Evolutionary conservation across 2,113 vertebrate species (phyloP), one percentile per base, ranked within the genome.

Genomic region (Odocoileus hemionus): DNA sequence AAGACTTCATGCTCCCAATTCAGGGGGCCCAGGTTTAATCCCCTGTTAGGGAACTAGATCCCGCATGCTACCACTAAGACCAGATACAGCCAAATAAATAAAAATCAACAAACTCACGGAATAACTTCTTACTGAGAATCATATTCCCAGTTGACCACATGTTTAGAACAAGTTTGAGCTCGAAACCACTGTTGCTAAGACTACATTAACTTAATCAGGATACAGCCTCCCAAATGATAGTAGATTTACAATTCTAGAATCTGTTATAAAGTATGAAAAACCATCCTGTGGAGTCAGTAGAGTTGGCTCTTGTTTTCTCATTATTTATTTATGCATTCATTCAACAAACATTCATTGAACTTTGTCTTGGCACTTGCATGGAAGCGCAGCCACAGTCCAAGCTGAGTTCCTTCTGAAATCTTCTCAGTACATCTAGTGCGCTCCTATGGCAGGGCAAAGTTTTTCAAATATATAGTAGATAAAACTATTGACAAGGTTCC

Each of bases 231-330:
- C 30, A 85, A 89, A 45, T 4, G 12, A n/a, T 55, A 92, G 55
- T 76, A n/a, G 36, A 89, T 91, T 97, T 95, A 74, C 87, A 93
- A 13, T 57, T 52, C 50, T 76, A 57, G n/a, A 74, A 78, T 82
- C 43, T 60, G 23, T 95, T 94, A 88, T 86, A 91, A 96, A 96
- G 64, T 88, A 94, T 95, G 50, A 97, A 95, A 94, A 47, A 12
- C 21, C 43, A 64, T 64, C n/a, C 47, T 82, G 80, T 90, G 43
- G 88, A 25, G 82, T 97, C 45, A 89, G 78, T 15, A 74, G 47
- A 7, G 43, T 28, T 91, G 55, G 7, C 55, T 82, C 84, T 87
- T 7, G 1, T 94, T 58, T 58, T 88, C 52, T 78, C 36, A 39
- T 70, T 87, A n/a, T 57, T 92, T 84, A 60, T 94, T 93, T 60